phyloP scores from a whole-genome alignment of 2,888 invertebrate species.

The Xanthorhoe designata region DNA sequence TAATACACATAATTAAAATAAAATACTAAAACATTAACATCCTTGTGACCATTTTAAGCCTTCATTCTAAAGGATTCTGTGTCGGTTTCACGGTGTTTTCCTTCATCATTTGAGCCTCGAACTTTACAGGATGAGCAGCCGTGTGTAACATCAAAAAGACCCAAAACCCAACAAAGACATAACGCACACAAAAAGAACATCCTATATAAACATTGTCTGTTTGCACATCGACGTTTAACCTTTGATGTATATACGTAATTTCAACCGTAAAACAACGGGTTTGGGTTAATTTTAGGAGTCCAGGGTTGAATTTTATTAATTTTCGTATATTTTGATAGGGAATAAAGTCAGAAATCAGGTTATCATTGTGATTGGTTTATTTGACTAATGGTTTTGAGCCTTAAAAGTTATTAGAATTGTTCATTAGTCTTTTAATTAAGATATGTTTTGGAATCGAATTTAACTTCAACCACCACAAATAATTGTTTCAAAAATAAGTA shows the following conservation, averaged over 20 bases:
- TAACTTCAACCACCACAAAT: too few species aligned
- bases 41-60: too few species aligned
- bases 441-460: too few species aligned
- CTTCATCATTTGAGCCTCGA: conserved; percentile 5
- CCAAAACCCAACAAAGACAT: conserved; percentile 34
- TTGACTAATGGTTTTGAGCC: neutral
- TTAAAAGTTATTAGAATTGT: too few species aligned
- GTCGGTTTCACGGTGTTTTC: neutral
- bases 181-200: conserved; percentile 35
- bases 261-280: conserved; percentile 13
- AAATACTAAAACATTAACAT: too few species aligned
- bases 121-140: conserved; percentile 17
- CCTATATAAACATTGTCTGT: conserved; percentile 30
- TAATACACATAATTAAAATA: too few species aligned
- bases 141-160: conserved; percentile 30
- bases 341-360: neutral
- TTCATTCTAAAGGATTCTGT: neutral
- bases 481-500: too few species aligned
- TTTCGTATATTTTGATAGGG: conserved; percentile 19
- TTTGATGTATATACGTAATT: conserved; percentile 19
- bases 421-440: too few species aligned
- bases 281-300: conserved; percentile 20
- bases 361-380: neutral
- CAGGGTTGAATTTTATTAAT: conserved; percentile 16
- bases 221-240: conserved; percentile 26